Conservation (phyloP, 1,140 invertebrate genomes). For the Palaemon carinicauda region DNA sequence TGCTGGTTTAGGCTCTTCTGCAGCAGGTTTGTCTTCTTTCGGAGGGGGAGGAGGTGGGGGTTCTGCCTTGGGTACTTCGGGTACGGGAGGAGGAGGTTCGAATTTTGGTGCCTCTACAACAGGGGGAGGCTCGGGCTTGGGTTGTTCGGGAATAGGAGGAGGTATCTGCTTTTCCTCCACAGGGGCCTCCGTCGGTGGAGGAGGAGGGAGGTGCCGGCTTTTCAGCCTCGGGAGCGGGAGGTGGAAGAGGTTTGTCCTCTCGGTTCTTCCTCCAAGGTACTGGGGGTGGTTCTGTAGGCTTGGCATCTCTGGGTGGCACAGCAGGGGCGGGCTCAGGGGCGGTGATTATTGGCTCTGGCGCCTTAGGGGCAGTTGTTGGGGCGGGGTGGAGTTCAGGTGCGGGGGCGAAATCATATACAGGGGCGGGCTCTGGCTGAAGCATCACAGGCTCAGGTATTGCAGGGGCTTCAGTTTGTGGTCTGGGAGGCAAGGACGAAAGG, state of each 20-base stretch:
- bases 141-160: background rate
- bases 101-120: background rate
- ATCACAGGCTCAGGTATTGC: constrained; percentile 18
- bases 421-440: constrained; percentile 36
- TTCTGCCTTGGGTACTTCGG: too few species aligned
- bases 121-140: background rate
- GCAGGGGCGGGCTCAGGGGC: constrained; percentile 44
- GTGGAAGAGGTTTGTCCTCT: constrained; percentile 26
- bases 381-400: constrained; percentile 36
- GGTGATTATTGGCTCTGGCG: constrained; percentile 41
- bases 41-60: background rate
- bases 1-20: background rate
- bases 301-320: constrained; percentile 50
- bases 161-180: background rate
- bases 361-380: constrained; percentile 41
- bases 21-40: background rate
- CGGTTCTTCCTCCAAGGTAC: constrained; percentile 44
- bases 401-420: constrained; percentile 37
- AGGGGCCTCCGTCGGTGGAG: background rate
- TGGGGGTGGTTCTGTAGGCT: constrained; percentile 48
- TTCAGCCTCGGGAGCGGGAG: constrained; percentile 18
- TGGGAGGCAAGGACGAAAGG: constrained; percentile 35
- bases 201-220: background rate
- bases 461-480: constrained; percentile 19
- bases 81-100: background rate